Base-by-base conservation (phyloP, 2,888 invertebrate genomes). In the Scaptomyza cyrtandrae region DNA sequence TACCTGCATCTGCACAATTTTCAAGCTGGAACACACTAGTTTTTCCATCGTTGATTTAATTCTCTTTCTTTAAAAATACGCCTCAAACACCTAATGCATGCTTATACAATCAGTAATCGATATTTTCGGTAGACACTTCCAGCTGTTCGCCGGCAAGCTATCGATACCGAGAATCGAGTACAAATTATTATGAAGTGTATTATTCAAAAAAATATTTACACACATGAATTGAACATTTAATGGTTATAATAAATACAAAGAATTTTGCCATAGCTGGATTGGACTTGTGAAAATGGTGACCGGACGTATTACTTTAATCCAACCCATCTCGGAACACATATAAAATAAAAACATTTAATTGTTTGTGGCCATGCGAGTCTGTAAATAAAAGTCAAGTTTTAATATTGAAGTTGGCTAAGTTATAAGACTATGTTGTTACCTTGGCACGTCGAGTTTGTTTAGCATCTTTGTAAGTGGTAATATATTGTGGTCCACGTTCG, bases 41-140 rank as follows among this genome's bases (percentile, higher is more conserved):
- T 68, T 75, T 39, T 75, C 75, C 75, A 75, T 75, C 6, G 16
- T 66, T 58, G 14, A 43, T 10, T 46, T 0, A 4, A 27, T 41
- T 16, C 44, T 37, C 6, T 16, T 56, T 11, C 13, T 9, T 48
- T 29, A 39, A 29, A 37, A 33, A 14, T 35, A 10, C 7, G 11
- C n/a, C 41, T 3, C n/a, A 48, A 59, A 45, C 3, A 31, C 33
- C 27, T 41, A 55, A 7, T 50, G 41, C 49, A 62, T 74, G 78
- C 78, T 75, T 75, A 75, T 52, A 78, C 75, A 75, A 75, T 74
- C 74, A 78, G 33, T 14, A 43, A 64, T 60, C 71, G 75, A 75
- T 63, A 62, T 14, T 7, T 33, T 16, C 13, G 39, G 39, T 16
- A 2, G 24, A 14, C 57, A 37, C 37, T 37, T n/a, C 7, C 39